A percentile compares a stretch with the other conserved stretches of the same genome.
Evolutionary conservation across 1,140 invertebrate genomes (phyloP).

Genomic region (Riptortus pedestris): DNA sequence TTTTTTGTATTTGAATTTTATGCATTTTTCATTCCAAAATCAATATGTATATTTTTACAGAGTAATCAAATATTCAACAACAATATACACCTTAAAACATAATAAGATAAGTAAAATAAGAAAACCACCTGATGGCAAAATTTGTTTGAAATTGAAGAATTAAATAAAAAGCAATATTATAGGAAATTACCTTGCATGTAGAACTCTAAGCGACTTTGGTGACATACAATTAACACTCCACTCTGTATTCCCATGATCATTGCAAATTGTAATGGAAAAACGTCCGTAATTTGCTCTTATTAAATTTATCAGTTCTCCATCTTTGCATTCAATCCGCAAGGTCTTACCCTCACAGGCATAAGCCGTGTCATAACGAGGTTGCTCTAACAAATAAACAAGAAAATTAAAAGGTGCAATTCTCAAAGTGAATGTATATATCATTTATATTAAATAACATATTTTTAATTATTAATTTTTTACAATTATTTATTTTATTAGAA

Average conservation of each 20-base stretch:
- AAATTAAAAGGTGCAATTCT: background rate
- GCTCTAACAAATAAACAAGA: constrained; percentile 20
- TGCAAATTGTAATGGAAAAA: constrained; percentile 92
- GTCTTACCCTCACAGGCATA: constrained; percentile 89
- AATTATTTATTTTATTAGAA: too few species aligned
- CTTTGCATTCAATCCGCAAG: constrained; percentile 74
- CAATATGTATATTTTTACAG: too few species aligned
- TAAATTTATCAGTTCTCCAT: constrained; percentile 78
- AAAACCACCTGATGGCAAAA: too few species aligned
- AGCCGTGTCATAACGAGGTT: constrained; percentile 68
- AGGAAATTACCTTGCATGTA: constrained; percentile 68
- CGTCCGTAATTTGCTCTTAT: constrained; percentile 90
- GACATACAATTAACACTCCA: constrained; percentile 95
- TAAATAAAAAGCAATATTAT: too few species aligned
- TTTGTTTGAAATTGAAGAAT: too few species aligned
- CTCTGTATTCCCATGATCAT: constrained; percentile 89
- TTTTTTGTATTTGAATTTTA: too few species aligned
- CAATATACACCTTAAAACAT: too few species aligned
- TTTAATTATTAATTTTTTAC: background rate
- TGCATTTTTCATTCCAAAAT: too few species aligned
- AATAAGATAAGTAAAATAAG: too few species aligned
- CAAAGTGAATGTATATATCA: too few species aligned
- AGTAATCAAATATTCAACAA: too few species aligned
- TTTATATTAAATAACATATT: background rate
- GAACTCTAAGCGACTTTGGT: constrained; percentile 63